Percentiles rank a stretch among this genome's conserved stretches.
Evolutionary conservation across 1,140 invertebrate genomes (phyloP).

Genomic region (Camponotus floridanus): DNA sequence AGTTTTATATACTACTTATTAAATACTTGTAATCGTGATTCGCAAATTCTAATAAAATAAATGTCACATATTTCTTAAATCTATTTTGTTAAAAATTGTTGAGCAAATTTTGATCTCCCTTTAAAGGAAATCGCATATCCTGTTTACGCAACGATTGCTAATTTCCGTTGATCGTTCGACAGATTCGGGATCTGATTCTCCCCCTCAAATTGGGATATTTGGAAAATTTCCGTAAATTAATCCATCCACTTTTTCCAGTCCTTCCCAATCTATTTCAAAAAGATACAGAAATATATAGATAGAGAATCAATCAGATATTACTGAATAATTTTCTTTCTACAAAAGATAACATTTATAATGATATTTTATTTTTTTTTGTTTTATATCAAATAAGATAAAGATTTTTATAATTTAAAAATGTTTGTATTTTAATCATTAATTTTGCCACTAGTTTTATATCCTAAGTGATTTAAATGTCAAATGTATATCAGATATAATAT

Average conservation of each 20-base stretch:
- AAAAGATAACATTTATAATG: background rate
- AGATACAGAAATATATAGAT: background rate
- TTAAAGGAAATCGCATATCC: slow-evolving; percentile 44
- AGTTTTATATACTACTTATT: background rate
- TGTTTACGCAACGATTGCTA: slow-evolving; percentile 63
- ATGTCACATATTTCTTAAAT: background rate
- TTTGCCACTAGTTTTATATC: background rate
- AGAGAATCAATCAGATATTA: background rate
- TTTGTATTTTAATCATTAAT: background rate
- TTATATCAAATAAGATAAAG: slow-evolving; percentile 10
- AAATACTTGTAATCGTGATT: background rate
- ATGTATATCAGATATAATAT: background rate
- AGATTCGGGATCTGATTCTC: slow-evolving; percentile 52
- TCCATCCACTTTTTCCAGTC: background rate
- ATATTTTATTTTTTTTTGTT: background rate
- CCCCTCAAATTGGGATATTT: slow-evolving; percentile 16
- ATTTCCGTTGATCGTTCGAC: slow-evolving; percentile 70
- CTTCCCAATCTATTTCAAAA: background rate
- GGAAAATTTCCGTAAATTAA: slow-evolving; percentile 59
- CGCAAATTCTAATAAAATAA: slow-evolving; percentile 8
- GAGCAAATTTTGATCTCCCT: background rate
- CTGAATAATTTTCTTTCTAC: background rate
- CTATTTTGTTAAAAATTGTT: background rate
- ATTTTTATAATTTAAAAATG: background rate
- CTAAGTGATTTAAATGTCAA: slow-evolving; percentile 27